These are phyloP conservation scores for Andricus quercusramuli DNA, from an alignment of 2,888 invertebrate genomes.

Conservation along the genomic window DNA sequence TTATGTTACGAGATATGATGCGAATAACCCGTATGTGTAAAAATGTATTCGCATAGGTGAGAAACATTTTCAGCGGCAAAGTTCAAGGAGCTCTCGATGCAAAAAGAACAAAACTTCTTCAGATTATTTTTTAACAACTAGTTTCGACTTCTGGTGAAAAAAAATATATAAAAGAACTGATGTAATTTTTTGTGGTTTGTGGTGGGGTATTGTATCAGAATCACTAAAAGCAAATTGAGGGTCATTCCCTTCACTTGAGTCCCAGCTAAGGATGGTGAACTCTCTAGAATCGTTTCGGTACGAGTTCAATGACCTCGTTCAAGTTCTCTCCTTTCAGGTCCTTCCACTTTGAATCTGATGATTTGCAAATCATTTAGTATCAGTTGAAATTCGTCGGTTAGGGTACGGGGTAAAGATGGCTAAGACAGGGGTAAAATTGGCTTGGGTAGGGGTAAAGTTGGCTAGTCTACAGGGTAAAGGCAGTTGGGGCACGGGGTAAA, in stretches of 20 bases:
- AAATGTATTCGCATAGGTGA: slow-evolving; percentile 35
- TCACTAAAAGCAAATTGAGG: slow-evolving; percentile 30
- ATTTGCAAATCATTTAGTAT: slow-evolving; percentile 8
- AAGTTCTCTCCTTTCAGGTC: slow-evolving; percentile 56
- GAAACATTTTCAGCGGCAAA: slow-evolving; percentile 3
- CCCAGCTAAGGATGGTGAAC: slow-evolving; percentile 14
- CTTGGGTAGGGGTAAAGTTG: too few relatives aligned
- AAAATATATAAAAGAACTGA: background rate
- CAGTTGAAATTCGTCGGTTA: too few relatives aligned
- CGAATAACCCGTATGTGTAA: slow-evolving; percentile 55
- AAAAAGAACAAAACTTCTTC: background rate
- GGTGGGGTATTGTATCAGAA: background rate
- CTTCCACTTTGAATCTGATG: slow-evolving; percentile 34
- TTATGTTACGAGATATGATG: slow-evolving; percentile 61
- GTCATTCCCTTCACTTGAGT: slow-evolving; percentile 40
- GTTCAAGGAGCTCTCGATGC: too few relatives aligned
- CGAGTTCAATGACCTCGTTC: slow-evolving; percentile 54
- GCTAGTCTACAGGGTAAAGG: too few relatives aligned
- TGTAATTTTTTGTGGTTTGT: slow-evolving; percentile 17
- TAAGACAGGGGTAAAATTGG: too few relatives aligned
- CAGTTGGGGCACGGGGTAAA: too few relatives aligned
- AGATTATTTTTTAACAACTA: background rate
- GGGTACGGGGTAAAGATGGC: too few relatives aligned
- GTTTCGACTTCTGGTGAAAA: background rate
- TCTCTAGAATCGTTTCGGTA: slow-evolving; percentile 22